phyloP scores from a whole-genome alignment of 2,797 vertebrate species.

The Rhabdomys pumilio region DNA sequence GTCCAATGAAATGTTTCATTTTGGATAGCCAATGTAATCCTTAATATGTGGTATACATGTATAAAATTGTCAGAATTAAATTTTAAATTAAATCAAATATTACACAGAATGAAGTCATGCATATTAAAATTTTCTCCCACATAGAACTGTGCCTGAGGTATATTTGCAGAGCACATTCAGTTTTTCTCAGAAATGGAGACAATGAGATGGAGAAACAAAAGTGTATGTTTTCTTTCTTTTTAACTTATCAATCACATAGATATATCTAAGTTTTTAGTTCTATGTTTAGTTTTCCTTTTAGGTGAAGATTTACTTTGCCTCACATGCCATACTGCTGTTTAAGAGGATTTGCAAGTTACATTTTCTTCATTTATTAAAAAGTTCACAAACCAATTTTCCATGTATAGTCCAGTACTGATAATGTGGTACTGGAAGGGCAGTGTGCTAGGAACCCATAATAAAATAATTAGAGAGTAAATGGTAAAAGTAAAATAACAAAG shows the following conservation, averaged over 20 bases:
- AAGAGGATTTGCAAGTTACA: not conserved
- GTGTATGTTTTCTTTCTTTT: not conserved
- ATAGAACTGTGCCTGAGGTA: not conserved
- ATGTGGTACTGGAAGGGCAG: not conserved
- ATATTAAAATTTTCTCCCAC: not conserved
- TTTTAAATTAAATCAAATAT: not conserved
- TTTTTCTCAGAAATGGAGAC: not conserved
- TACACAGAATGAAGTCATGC: not conserved
- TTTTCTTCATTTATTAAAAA: not conserved
- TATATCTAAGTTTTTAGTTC: not conserved
- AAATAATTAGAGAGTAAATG: not conserved
- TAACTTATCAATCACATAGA: not conserved
- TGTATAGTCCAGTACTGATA: not conserved
- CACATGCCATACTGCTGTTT: not conserved
- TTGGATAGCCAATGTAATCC: not conserved
- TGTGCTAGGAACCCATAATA: not conserved
- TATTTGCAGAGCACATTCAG: not conserved
- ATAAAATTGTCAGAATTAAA: not conserved
- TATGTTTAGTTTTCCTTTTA: not conserved
- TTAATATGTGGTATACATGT: not conserved
- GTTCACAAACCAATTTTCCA: not conserved
- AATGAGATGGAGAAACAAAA: not conserved
- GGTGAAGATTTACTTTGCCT: not conserved
- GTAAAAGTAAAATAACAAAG: not conserved
- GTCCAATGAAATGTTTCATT: not conserved